Conservation (phyloP, 2,113 vertebrate species). For the Muntiacus reevesi region DNA sequence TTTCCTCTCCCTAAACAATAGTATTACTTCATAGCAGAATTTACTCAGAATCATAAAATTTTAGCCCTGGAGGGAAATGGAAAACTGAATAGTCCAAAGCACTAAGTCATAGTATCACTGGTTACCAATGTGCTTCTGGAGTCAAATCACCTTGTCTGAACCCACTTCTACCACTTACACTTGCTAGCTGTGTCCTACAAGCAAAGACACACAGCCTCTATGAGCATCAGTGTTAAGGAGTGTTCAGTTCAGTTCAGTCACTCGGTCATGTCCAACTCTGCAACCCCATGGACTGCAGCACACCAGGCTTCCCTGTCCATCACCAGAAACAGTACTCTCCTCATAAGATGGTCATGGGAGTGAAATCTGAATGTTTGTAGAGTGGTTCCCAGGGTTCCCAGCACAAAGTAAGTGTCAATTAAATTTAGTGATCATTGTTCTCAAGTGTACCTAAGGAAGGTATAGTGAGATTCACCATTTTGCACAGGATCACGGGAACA, state of each 20-base stretch:
- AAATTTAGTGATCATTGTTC: not conserved
- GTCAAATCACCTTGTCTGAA: not conserved
- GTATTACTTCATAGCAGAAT: not conserved
- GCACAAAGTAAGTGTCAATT: not conserved
- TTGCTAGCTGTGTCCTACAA: not conserved
- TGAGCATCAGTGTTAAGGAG: not conserved
- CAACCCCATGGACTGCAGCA: not conserved
- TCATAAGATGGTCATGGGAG: not conserved
- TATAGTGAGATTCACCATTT: not conserved
- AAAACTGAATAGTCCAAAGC: not conserved
- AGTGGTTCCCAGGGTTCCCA: not conserved
- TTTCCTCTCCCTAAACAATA: not conserved
- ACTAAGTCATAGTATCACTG: not conserved
- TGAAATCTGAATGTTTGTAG: not conserved
- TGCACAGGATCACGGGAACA: not conserved
- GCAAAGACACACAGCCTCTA: not conserved
- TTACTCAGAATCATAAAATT: not conserved
- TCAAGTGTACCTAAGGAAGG: not conserved
- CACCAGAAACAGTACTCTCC: not conserved
- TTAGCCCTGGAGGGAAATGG: not conserved
- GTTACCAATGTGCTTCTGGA: not conserved
- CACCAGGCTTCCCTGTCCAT: not conserved
- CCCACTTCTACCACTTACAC: not conserved
- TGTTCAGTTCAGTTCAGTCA: not conserved
- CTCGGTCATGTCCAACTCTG: not conserved